Evolutionary conservation across 2,113 vertebrate species (phyloP).

Genomic region (Rhadina sibilatrix): DNA sequence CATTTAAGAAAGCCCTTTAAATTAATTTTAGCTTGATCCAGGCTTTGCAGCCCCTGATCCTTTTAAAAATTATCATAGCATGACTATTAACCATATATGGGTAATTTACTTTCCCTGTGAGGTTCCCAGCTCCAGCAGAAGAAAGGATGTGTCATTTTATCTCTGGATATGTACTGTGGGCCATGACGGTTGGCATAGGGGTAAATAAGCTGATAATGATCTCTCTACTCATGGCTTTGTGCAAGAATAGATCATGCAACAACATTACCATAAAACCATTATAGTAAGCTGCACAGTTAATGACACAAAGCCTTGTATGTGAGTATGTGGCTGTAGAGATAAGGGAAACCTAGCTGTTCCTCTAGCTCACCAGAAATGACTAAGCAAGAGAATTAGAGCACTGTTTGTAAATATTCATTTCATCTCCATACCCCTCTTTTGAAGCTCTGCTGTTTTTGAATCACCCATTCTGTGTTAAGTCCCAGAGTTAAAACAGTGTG

Average conservation of each 20-base stretch:
- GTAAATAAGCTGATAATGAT: neutral
- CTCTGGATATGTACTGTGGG: rapidly evolving
- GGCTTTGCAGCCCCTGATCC: neutral
- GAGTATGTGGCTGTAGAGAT: neutral
- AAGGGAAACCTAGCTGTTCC: neutral
- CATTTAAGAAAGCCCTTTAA: neutral
- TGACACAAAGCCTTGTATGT: neutral
- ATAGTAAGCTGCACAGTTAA: neutral
- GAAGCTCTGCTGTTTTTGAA: neutral
- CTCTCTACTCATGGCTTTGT: neutral
- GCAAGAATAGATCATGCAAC: neutral
- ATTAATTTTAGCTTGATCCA: neutral
- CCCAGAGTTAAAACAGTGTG: neutral
- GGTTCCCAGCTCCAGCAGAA: neutral
- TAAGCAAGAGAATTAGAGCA: neutral
- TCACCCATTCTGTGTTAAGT: rapidly evolving
- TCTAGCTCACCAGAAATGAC: neutral
- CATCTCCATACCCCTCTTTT: neutral
- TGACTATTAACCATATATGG: neutral
- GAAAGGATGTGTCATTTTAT: neutral
- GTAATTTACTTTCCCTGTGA: neutral
- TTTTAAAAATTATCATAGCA: neutral
- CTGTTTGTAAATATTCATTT: neutral
- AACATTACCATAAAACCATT: slow-evolving; percentile 8
- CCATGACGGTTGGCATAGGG: neutral